Evolutionary conservation across 2,113 vertebrate species (phyloP).

Genomic region (Cercopithecus mona): DNA sequence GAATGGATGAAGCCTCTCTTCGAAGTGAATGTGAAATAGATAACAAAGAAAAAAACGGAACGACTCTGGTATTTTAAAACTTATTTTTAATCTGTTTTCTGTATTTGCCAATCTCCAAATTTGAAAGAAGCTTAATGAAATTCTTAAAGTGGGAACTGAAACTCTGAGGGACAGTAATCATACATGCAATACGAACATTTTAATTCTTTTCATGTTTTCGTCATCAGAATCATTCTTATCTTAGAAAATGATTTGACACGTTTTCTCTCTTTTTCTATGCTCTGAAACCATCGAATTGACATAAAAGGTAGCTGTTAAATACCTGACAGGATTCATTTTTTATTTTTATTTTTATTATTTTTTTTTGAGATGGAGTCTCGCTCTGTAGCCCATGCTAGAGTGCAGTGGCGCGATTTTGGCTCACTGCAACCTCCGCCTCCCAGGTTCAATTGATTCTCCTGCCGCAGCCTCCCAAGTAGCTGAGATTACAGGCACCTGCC

Average conservation of each 20-base stretch:
- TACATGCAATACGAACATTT: background rate
- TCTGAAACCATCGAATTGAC: background rate
- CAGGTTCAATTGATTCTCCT: too few species aligned
- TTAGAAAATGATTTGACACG: background rate
- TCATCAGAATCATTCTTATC: background rate
- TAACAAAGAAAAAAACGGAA: background rate
- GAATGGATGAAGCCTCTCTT: background rate
- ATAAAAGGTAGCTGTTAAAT: background rate
- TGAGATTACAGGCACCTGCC: too few species aligned
- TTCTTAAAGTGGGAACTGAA: background rate
- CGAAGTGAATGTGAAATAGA: background rate
- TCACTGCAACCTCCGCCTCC: too few species aligned
- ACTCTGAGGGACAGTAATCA: background rate
- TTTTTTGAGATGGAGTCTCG: too few species aligned
- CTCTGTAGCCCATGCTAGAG: too few species aligned
- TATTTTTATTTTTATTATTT: too few species aligned
- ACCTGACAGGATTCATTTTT: too few species aligned
- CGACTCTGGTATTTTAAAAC: background rate
- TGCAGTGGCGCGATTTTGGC: too few species aligned
- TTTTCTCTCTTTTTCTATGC: background rate
- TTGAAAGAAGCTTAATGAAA: background rate
- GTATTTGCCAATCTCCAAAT: background rate
- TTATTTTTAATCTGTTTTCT: background rate
- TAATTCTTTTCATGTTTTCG: background rate
- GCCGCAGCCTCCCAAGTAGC: too few species aligned